phyloP scores from a whole-genome alignment of 1,140 invertebrate genomes.

The Cotesia vestalis region DNA sequence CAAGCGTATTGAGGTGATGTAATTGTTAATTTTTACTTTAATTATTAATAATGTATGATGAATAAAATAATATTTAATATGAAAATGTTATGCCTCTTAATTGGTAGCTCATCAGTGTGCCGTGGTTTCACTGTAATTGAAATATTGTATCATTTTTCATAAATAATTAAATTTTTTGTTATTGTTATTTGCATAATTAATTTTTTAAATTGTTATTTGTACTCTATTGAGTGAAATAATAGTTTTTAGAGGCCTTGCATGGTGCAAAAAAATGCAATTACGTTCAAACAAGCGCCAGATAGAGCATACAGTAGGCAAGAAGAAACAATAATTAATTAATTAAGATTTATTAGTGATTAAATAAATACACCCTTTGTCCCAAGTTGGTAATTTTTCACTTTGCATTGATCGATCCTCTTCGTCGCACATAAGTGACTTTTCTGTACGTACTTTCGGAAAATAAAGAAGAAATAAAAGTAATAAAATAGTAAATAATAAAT shows the following conservation, averaged over 20 bases:
- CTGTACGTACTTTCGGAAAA: slow-evolving; percentile 24
- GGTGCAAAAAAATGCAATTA: slow-evolving; percentile 10
- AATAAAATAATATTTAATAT: slow-evolving; percentile 35
- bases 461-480: slow-evolving; percentile 13
- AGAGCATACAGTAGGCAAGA: slow-evolving; percentile 25
- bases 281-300: slow-evolving; percentile 19
- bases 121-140: slow-evolving; percentile 65
- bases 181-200: slow-evolving; percentile 2
- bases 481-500: slow-evolving; percentile 23
- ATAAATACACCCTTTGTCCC: slow-evolving; percentile 7
- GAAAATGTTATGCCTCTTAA: slow-evolving; percentile 61
- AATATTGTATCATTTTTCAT: slow-evolving; percentile 41
- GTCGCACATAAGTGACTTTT: slow-evolving; percentile 29
- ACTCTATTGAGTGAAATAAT: slow-evolving; percentile 1
- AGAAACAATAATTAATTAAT: slow-evolving; percentile 20
- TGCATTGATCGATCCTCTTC: slow-evolving; percentile 20
- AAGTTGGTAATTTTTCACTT: slow-evolving; percentile 18
- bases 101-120: slow-evolving; percentile 64
- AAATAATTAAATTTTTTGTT: background rate
- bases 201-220: slow-evolving; percentile 5
- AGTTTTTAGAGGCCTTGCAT: slow-evolving; percentile 23
- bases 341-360: slow-evolving; percentile 22
- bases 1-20: background rate
- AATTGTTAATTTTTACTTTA: background rate
- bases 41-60: slow-evolving; percentile 4